Evolutionary conservation across 2,888 invertebrate species (phyloP).

Genomic region (Cryptops parisi): DNA sequence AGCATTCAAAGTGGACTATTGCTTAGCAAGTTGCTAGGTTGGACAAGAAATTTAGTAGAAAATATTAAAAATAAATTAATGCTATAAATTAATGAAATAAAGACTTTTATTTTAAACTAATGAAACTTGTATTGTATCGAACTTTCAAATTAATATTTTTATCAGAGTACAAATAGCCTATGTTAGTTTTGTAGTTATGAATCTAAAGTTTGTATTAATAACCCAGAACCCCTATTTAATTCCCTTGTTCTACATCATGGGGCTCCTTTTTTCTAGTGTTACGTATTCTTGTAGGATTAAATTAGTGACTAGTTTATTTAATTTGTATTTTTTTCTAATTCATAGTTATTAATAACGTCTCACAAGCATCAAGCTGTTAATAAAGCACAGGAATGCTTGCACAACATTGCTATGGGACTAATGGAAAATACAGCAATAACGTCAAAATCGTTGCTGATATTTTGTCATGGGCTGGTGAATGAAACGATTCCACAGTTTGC

Average conservation of each 20-base stretch:
- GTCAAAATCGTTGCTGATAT: conserved; percentile 55
- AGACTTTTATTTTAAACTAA: neutral
- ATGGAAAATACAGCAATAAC: conserved; percentile 64
- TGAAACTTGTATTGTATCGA: neutral
- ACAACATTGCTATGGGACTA: conserved; percentile 63
- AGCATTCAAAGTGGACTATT: no score
- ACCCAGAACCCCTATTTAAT: no score
- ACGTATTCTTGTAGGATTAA: no score
- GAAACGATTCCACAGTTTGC: conserved; percentile 61
- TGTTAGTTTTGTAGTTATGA: no score
- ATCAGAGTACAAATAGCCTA: no score
- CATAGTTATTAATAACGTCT: conserved; percentile 46
- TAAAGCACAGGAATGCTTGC: conserved; percentile 65
- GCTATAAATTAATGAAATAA: no score
- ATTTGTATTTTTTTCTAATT: conserved; percentile 3
- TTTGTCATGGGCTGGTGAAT: conserved; percentile 64
- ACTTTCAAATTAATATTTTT: neutral
- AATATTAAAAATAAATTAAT: no score
- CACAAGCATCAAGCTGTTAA: conserved; percentile 62
- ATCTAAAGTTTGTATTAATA: no score
- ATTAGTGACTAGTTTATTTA: conserved; percentile 8
- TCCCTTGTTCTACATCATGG: no score
- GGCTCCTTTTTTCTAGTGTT: no score
- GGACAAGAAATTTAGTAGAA: no score
- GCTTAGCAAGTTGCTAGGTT: no score